Evolutionary conservation across 1,140 invertebrate genomes (phyloP).

Genomic region (Aphelenchoides avenae): DNA sequence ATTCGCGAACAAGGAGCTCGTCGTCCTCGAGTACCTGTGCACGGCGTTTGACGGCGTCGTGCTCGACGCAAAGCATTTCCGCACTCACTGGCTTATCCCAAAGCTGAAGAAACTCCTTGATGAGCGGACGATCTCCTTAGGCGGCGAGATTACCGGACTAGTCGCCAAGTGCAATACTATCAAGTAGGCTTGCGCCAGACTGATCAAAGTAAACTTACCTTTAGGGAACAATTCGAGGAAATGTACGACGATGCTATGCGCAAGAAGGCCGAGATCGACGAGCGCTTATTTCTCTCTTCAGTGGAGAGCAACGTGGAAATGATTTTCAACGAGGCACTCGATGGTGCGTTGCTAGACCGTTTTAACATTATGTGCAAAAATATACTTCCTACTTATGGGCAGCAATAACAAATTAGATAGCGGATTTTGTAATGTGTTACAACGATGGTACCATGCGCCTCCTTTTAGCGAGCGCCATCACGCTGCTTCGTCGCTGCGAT

Average conservation of each 20-base stretch:
- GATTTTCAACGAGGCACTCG: slow-evolving; percentile 65
- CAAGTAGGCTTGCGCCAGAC: slow-evolving; percentile 14
- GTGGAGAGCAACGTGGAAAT: slow-evolving; percentile 67
- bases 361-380: not conserved
- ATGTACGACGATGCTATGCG: slow-evolving; percentile 84
- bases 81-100: slow-evolving; percentile 79
- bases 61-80: slow-evolving; percentile 81
- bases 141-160: slow-evolving; percentile 10
- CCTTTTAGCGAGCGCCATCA: slow-evolving; percentile 30
- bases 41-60: slow-evolving; percentile 73
- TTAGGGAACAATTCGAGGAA: slow-evolving; percentile 64
- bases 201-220: slow-evolving; percentile 27
- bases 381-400: not conserved
- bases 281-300: slow-evolving; percentile 75
- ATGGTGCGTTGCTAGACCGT: slow-evolving; percentile 25
- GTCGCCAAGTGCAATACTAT: slow-evolving; percentile 15
- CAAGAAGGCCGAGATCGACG: slow-evolving; percentile 88
- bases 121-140: slow-evolving; percentile 64
- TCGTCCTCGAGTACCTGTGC: slow-evolving; percentile 68
- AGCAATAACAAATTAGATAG: not conserved
- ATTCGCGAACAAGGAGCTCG: not conserved
- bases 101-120: slow-evolving; percentile 76
- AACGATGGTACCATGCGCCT: not conserved
- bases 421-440: slow-evolving; percentile 2
- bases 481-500: slow-evolving; percentile 18